Conservation (phyloP, 2,888 invertebrate genomes). For the Ferrisia virgata region DNA sequence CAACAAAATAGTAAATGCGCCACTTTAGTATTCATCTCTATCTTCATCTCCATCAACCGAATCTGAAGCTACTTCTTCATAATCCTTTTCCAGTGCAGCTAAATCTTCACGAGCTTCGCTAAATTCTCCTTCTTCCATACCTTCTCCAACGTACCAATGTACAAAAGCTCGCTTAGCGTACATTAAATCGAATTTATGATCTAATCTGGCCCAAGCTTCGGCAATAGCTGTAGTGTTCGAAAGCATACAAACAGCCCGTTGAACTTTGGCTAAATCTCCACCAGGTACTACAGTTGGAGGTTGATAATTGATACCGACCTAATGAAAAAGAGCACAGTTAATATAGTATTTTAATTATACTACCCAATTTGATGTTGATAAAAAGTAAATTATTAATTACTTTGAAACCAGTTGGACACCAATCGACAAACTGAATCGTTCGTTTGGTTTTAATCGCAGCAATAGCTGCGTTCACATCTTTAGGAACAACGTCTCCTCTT, state of each 20-base stretch:
- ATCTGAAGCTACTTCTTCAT: conserved; percentile 85
- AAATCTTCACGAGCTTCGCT: conserved; percentile 57
- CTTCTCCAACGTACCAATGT: conserved; percentile 66
- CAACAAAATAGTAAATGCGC: not conserved
- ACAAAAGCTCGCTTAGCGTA: conserved; percentile 69
- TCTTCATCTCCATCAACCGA: conserved; percentile 78
- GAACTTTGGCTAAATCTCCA: conserved; percentile 90
- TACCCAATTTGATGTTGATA: not conserved
- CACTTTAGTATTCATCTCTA: conserved; percentile 70
- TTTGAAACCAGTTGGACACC: conserved; percentile 55
- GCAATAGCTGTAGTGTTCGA: conserved; percentile 89
- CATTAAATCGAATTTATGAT: conserved; percentile 69
- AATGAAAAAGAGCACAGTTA: not conserved
- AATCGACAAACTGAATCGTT: conserved; percentile 58
- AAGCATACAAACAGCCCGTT: conserved; percentile 96
- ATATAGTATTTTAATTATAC: not conserved
- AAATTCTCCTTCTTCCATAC: conserved; percentile 71
- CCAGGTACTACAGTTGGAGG: conserved; percentile 88
- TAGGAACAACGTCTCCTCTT: conserved; percentile 65
- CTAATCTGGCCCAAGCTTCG: conserved; percentile 67
- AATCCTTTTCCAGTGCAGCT: conserved; percentile 79
- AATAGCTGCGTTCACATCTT: conserved; percentile 62
- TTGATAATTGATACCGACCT: conserved; percentile 51
- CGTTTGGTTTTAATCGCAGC: conserved; percentile 62
- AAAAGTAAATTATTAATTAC: conserved; percentile 44